Conservation (phyloP, 2,797 vertebrate genomes). For the Kryptopterus vitreolus region DNA sequence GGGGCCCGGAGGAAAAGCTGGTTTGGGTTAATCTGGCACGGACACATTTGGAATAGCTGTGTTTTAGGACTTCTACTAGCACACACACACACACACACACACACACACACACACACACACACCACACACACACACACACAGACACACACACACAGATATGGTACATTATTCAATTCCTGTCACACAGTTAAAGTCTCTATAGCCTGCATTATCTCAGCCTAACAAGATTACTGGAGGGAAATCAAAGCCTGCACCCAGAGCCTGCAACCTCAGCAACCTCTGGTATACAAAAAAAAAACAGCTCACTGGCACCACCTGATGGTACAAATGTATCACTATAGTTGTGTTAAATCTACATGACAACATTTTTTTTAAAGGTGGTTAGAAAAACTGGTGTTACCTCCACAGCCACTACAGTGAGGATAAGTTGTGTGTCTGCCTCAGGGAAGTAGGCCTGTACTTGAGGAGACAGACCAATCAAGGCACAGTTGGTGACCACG, state of each 20-base stretch:
- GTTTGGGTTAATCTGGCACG: not conserved
- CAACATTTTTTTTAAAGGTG: not conserved
- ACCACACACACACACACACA: not conserved
- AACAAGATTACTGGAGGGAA: conserved; percentile 26
- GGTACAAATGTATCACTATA: conserved; percentile 6
- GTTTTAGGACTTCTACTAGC: not conserved
- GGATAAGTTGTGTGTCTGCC: conserved; percentile 83
- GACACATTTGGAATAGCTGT: not conserved
- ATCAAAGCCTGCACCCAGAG: conserved; percentile 26
- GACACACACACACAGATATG: conserved; percentile 12
- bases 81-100: not conserved
- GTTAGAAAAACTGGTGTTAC: conserved; percentile 69
- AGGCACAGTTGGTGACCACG: conserved; percentile 91
- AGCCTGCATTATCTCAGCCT: conserved; percentile 35
- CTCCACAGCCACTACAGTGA: conserved; percentile 88
- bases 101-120: conserved; percentile 2
- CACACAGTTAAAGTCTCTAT: conserved; percentile 14
- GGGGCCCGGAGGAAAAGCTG: not conserved
- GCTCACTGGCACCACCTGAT: conserved; percentile 59
- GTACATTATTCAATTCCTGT: conserved; percentile 7
- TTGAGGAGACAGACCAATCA: conserved; percentile 95
- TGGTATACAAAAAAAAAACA: conserved; percentile 15
- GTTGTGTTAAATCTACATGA: not conserved
- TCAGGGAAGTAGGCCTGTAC: conserved; percentile 83
- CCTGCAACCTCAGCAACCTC: conserved; percentile 16